Base-by-base conservation (phyloP, 2,113 vertebrate genomes). In the Dicrurus megarhynchus region DNA sequence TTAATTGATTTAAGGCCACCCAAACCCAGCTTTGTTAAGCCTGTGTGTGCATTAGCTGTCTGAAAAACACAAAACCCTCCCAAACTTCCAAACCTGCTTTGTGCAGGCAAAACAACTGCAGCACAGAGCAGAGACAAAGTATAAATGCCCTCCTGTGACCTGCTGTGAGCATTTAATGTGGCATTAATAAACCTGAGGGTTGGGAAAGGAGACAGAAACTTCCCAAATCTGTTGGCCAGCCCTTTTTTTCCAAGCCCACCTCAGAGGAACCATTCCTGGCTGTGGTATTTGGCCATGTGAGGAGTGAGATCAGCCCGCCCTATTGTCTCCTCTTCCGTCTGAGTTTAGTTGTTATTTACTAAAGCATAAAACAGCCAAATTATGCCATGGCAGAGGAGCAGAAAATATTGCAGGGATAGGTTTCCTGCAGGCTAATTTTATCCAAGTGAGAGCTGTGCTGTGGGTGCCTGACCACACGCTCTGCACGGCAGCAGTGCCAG, bases 391-490 rank as follows among this genome's bases (percentile, higher is more conserved):
- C 76, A 86, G 33, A 88, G 79, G 24, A 94, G 65, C 33, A 90
- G 65, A 32, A 89, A 84, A 85, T 27, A 23, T 96, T 69, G 50
- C 84, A 67, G 67, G 41, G 49, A 19, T 11, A 18, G 59, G 11
- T 74, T 95, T 83, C 78, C 91, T 20, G 50, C 13, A 90, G 82
- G 82, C 13, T 93, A 23, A 89, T 94, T 80, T 91, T 67, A 77
- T 70, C 56, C 82, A 67, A 73, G 41, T 21, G 9, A 77, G n/a
- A 59, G 35, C 37, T n/a, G 15, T 69, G 82, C 67, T 83, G 70
- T 41, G 55, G 42, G 67, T 67, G 53, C 59, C 30, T n/a, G 79
- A 75, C 50, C 90, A 84, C 63, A 64, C 0, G 6, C 77, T 87
- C 47, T 32, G 73, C 50, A 50, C 61, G 46, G 63, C 70, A 86